phyloP scores from a whole-genome alignment of 2,797 vertebrate species.

The Acipenser oxyrinchus region DNA sequence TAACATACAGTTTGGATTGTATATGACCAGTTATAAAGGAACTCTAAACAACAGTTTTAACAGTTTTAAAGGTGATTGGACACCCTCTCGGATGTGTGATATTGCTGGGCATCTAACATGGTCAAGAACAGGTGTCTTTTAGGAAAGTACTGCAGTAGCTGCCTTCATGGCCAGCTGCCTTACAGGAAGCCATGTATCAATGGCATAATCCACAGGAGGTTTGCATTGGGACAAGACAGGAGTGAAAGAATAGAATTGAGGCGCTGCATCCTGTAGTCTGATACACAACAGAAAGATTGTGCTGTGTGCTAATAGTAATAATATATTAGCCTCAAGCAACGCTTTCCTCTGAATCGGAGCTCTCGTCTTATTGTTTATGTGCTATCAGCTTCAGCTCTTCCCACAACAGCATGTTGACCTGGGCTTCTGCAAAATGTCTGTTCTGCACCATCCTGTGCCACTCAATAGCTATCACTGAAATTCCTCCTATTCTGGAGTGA shows the following conservation, averaged over 20 bases:
- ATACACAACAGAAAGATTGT: conserved; percentile 39
- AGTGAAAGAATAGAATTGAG: conserved; percentile 42
- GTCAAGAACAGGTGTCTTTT: conserved; percentile 38
- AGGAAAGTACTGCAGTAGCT: conserved; percentile 34
- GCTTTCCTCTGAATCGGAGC: conserved; percentile 40
- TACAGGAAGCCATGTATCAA: conserved; percentile 55
- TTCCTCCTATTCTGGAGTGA: conserved; percentile 35
- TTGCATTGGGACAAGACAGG: conserved; percentile 53
- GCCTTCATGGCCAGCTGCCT: conserved; percentile 59
- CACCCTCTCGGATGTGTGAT: no score
- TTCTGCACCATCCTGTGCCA: conserved; percentile 55
- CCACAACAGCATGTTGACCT: conserved; percentile 35
- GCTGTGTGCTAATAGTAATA: conserved; percentile 35
- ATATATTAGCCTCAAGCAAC: conserved; percentile 23
- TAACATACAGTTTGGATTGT: no score
- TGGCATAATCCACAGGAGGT: conserved; percentile 54
- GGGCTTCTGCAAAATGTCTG: conserved; percentile 51
- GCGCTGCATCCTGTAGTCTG: conserved; percentile 50
- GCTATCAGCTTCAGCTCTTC: conserved; percentile 34
- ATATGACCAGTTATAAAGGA: no score
- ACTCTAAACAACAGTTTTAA: no score
- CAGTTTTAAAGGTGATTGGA: no score
- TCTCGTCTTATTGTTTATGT: conserved; percentile 32
- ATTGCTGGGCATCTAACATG: not conserved
- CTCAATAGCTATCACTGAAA: conserved; percentile 44